These are phyloP conservation scores for Temnothorax nylanderi DNA, from an alignment of 1,140 invertebrate species.

Conservation along the genomic window DNA sequence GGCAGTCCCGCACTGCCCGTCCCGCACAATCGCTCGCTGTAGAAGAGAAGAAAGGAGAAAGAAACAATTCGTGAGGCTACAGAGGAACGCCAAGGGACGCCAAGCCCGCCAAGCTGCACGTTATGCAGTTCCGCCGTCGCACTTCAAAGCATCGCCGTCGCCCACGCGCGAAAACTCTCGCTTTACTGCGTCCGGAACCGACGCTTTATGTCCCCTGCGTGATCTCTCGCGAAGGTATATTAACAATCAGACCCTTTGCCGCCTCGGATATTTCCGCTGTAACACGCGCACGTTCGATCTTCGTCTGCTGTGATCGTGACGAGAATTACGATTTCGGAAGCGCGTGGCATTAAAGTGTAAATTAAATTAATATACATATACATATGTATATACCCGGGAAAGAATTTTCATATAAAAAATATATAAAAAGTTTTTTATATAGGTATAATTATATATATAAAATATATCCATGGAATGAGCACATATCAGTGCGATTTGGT, in stretches of 20 bases:
- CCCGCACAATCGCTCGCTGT: neutral
- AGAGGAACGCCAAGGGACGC: neutral
- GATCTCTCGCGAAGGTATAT: conserved; percentile 56
- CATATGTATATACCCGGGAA: too few relatives aligned
- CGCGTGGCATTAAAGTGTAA: neutral
- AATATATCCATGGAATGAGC: too few relatives aligned
- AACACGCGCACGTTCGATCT: neutral
- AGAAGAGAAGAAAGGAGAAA: conserved; percentile 10
- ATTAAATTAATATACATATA: neutral
- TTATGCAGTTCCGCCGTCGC: conserved; percentile 46
- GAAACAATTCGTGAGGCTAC: conserved; percentile 25
- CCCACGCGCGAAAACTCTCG: conserved; percentile 60
- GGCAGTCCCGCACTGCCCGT: too few relatives aligned
- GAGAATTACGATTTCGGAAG: neutral
- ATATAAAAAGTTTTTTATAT: too few relatives aligned
- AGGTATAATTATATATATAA: too few relatives aligned
- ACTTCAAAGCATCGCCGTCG: conserved; percentile 62
- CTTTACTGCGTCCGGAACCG: conserved; percentile 61
- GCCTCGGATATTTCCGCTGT: neutral
- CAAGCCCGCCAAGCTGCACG: conserved; percentile 25
- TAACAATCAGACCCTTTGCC: conserved; percentile 19
- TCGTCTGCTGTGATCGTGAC: neutral
- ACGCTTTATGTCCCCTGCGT: conserved; percentile 61
- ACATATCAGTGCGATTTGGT: too few relatives aligned
- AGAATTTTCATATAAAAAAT: too few relatives aligned